These are phyloP conservation scores for Microtus ochrogaster DNA, from an alignment of 2,113 vertebrate genomes.

Conservation along the genomic window DNA sequence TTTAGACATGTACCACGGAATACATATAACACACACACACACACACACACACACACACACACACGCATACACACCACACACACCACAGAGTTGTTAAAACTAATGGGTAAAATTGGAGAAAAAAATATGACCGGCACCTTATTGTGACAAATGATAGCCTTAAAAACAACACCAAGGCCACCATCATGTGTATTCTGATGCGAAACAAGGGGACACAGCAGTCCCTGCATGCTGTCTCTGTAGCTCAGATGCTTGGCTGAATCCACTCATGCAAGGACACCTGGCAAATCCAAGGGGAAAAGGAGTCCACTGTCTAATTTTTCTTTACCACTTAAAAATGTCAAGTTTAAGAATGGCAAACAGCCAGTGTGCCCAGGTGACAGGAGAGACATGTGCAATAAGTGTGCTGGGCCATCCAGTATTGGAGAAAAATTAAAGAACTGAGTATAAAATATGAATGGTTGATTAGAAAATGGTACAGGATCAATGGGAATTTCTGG, in stretches of 20 bases:
- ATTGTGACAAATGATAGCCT: not conserved
- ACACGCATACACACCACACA: not conserved
- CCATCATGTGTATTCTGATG: rapidly evolving
- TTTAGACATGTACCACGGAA: not conserved
- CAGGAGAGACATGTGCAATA: not conserved
- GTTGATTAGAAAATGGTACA: not conserved
- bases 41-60: not conserved
- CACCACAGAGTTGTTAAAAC: not conserved
- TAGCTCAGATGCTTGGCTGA: not conserved
- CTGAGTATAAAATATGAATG: not conserved
- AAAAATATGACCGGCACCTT: not conserved
- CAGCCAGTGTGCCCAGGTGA: not conserved
- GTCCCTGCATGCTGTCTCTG: rapidly evolving
- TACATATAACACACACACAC: not conserved
- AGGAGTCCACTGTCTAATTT: not conserved
- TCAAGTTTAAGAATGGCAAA: not conserved
- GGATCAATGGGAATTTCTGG: not conserved
- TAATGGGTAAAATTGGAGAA: not conserved
- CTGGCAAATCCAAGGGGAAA: not conserved
- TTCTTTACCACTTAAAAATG: not conserved
- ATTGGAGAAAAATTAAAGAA: not conserved
- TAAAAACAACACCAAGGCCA: not conserved
- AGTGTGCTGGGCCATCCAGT: not conserved
- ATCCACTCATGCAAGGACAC: not conserved
- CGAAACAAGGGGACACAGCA: not conserved